Base-by-base conservation (phyloP, 2,113 vertebrate species). In the Anthoscopus minutus region DNA sequence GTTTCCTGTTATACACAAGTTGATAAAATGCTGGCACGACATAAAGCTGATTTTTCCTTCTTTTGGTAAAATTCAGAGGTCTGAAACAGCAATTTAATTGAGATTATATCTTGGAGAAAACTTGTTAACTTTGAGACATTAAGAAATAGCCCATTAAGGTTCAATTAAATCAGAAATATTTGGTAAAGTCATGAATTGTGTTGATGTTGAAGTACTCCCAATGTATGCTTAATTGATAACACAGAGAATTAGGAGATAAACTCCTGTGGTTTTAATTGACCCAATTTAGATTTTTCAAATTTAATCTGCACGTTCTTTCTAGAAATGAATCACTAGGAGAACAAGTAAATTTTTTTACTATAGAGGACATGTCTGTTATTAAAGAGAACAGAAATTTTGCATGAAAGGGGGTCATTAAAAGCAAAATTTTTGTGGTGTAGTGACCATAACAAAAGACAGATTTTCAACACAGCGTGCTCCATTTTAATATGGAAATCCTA, bases 301-400 rank as follows among this genome's bases (percentile, higher is more conserved):
- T 40, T 30, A 50, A 53, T 18, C 11, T 76, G 4, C 1, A 9
- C 33, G 27, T 73, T 40, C 20, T 82, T 77, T 53, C 23, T 40
- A 80, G 27, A 56, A 79, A 33, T 45, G 0, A 64, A 33, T 31
- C 24, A 35, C 17, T 9, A 35, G 24, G 11, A 61, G 22, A 74
- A 56, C 2, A 54, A 83, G 7, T 35, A 38, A 18, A 37, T 50
- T 48, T 84, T n/a, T 4, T 47, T 53, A 6, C 22, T 5, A 12
- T 1, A 23, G 11, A 48, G 35, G 17, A 54, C 7, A 17, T 15
- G 2, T 5, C 11, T 40, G 2, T 48, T 9, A 15, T 20, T 42
- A 24, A 81, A 37, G 3, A 54, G 17, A 4, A n/a, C 20, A 80
- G 33, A 80, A 12, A 13, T 77, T 56, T 45, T 72, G 13, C 4